A percentile compares a stretch with the other conserved stretches of the same genome.
These are phyloP conservation scores for Drosophila prosaltans DNA, from an alignment of 1,140 invertebrate genomes.

Conservation along the genomic window DNA sequence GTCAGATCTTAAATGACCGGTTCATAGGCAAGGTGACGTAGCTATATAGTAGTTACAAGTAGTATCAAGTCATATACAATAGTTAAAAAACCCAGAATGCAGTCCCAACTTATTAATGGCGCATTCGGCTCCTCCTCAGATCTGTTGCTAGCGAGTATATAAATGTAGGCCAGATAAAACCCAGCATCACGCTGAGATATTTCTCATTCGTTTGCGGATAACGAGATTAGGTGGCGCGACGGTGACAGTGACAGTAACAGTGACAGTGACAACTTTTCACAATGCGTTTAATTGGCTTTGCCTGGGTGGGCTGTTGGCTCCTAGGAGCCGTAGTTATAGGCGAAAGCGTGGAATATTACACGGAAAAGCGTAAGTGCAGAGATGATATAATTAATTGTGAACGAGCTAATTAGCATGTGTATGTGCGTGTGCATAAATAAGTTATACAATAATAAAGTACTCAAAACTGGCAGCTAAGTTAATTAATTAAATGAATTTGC, in stretches of 20 bases:
- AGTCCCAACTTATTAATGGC: conserved; percentile 38
- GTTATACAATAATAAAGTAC: conserved; percentile 14
- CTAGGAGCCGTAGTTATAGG: conserved; percentile 86
- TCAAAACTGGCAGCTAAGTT: conserved; percentile 5
- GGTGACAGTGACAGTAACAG: conserved; percentile 31
- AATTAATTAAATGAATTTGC: conserved; percentile 18
- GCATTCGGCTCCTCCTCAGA: conserved; percentile 14
- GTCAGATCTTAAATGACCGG: conserved; percentile 56
- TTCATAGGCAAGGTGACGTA: conserved; percentile 38
- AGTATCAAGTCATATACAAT: conserved; percentile 15
- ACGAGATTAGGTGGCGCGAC: conserved; percentile 48
- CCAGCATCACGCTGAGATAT: conserved; percentile 30
- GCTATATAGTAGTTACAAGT: conserved; percentile 17
- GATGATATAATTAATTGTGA: conserved; percentile 33
- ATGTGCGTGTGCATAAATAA: conserved; percentile 9
- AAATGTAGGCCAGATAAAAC: conserved; percentile 61
- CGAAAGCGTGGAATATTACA: conserved; percentile 46
- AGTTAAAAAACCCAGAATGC: conserved; percentile 48
- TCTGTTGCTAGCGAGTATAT: background rate
- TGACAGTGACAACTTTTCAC: conserved; percentile 27
- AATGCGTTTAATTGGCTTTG: conserved; percentile 56
- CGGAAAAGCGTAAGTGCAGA: conserved; percentile 66
- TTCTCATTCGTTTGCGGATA: conserved; percentile 58
- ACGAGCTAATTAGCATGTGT: conserved; percentile 26
- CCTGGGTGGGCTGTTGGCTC: conserved; percentile 73